Evolutionary conservation across 2,888 invertebrate species (phyloP).

Genomic region (Desoria tigrina): DNA sequence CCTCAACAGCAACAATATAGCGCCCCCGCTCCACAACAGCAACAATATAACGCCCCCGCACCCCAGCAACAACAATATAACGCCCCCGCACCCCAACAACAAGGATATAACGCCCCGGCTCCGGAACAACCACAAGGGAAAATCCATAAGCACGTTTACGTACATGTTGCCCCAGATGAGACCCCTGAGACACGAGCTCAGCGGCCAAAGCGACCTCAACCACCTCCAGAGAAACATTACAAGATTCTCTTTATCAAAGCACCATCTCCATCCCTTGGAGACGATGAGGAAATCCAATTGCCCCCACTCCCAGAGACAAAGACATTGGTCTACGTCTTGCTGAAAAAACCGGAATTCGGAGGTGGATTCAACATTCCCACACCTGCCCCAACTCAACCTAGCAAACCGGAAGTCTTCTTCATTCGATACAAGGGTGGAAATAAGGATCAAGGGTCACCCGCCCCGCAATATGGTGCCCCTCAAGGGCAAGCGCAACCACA

Average conservation of each 20-base stretch:
- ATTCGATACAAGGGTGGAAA: conserved; percentile 72
- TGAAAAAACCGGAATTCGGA: conserved; percentile 82
- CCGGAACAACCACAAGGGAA: conserved; percentile 74
- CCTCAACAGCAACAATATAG: conserved; percentile 9
- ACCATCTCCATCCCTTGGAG: conserved; percentile 45
- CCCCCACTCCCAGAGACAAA: conserved; percentile 51
- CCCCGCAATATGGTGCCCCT: conserved; percentile 27
- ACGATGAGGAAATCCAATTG: conserved; percentile 49
- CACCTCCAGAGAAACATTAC: conserved; percentile 77
- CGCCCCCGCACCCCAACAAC: conserved; percentile 67
- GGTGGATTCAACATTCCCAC: conserved; percentile 75
- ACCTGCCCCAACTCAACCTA: conserved; percentile 56
- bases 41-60: conserved; percentile 29
- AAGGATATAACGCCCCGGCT: conserved; percentile 62
- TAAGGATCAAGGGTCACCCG: conserved; percentile 24
- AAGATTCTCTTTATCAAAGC: conserved; percentile 81
- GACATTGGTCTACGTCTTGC: conserved; percentile 68
- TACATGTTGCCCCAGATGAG: conserved; percentile 64
- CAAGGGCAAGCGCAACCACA: conserved; percentile 27
- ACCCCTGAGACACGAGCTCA: conserved; percentile 67
- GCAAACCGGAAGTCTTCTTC: conserved; percentile 68
- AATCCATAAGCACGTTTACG: conserved; percentile 86
- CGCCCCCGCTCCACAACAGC: conserved; percentile 22
- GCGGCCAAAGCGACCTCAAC: conserved; percentile 87
- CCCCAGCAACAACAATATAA: conserved; percentile 44